Evolutionary conservation across 2,113 vertebrate genomes (phyloP).

Genomic region (Seriola rivoliana): DNA sequence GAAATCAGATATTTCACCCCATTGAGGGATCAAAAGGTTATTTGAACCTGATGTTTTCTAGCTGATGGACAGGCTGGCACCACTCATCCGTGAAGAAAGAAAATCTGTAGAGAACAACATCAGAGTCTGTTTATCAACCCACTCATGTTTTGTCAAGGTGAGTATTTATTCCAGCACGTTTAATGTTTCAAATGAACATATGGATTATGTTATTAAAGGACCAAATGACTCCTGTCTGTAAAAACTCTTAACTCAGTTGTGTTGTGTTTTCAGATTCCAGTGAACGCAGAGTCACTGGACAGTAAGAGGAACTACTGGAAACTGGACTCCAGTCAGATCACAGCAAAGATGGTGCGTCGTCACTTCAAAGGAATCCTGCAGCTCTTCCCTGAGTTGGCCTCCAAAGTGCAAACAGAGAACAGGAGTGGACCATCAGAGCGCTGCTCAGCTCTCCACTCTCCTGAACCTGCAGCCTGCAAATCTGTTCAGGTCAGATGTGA

Average conservation of each 20-base stretch:
- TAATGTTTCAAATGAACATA: not conserved
- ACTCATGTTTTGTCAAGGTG: conserved; percentile 81
- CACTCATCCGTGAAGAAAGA: conserved; percentile 59
- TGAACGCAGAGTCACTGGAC: conserved; percentile 49
- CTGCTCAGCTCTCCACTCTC: not conserved
- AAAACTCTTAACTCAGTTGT: not conserved
- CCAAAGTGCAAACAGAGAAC: conserved; percentile 29
- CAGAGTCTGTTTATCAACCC: conserved; percentile 78
- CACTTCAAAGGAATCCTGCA: conserved; percentile 77
- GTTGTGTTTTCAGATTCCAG: conserved; percentile 66
- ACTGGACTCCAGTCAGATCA: conserved; percentile 65
- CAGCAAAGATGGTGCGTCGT: conserved; percentile 75
- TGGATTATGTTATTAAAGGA: not conserved
- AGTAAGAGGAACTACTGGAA: conserved; percentile 80
- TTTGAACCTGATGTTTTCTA: conserved; percentile 40
- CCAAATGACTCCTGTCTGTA: not conserved
- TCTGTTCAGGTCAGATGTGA: conserved; percentile 18
- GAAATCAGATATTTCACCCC: no score
- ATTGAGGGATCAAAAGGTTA: not conserved
- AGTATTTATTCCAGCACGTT: not conserved
- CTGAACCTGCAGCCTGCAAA: conserved; percentile 14
- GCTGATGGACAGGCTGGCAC: conserved; percentile 73
- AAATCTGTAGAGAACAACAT: conserved; percentile 73
- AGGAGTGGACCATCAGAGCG: accelerated
- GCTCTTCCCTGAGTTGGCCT: conserved; percentile 67